phyloP scores from a whole-genome alignment of 1,140 invertebrate species.

The Trigoniulus corallinus region DNA sequence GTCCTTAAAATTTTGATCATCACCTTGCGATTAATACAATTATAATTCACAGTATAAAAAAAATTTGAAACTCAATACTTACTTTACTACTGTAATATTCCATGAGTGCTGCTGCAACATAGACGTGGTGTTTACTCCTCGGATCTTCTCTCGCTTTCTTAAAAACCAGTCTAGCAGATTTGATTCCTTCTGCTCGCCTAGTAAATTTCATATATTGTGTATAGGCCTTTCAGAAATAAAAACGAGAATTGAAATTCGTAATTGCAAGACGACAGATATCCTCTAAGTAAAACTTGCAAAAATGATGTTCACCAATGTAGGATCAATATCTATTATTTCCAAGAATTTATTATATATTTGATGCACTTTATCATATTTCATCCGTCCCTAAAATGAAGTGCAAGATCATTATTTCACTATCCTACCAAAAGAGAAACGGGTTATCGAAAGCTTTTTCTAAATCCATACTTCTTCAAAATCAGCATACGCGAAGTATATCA shows the following conservation, averaged over 20 bases:
- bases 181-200: slow-evolving; percentile 90
- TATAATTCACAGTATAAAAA: neutral
- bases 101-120: slow-evolving; percentile 91
- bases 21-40: neutral
- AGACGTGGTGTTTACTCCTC: slow-evolving; percentile 76
- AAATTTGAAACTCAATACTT: slow-evolving; percentile 4
- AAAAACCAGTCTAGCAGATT: slow-evolving; percentile 84
- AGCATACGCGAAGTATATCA: slow-evolving; percentile 94
- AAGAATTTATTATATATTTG: slow-evolving; percentile 87
- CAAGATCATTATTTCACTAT: neutral
- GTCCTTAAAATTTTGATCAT: slow-evolving; percentile 37
- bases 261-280: neutral
- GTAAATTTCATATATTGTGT: slow-evolving; percentile 99
- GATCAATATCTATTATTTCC: slow-evolving; percentile 76
- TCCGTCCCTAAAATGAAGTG: slow-evolving; percentile 38
- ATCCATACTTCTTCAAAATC: slow-evolving; percentile 82
- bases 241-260: neutral
- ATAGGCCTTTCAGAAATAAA: slow-evolving; percentile 46
- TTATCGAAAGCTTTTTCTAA: too few species aligned
- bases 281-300: neutral
- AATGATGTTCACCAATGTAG: slow-evolving; percentile 57
- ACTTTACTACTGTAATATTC: slow-evolving; percentile 97
- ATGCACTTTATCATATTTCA: slow-evolving; percentile 95
- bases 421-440: neutral
- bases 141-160: slow-evolving; percentile 85